Percentiles rank a stretch among this genome's conserved stretches.
These are phyloP conservation scores for Cryptosula pallasiana DNA, from an alignment of 2,888 invertebrate genomes.

Conservation along the genomic window DNA sequence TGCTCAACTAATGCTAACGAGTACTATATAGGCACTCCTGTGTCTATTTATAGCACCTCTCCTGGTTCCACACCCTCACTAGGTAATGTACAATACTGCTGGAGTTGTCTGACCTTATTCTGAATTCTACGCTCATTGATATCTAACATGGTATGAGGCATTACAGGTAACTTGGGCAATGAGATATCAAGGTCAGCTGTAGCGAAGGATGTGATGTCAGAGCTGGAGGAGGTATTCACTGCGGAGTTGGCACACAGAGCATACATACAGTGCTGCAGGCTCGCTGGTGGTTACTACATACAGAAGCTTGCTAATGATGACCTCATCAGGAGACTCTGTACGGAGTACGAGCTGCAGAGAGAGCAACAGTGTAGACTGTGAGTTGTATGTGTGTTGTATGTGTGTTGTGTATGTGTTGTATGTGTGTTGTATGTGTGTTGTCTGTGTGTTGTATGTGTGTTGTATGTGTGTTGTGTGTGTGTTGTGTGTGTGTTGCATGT, in stretches of 20 bases:
- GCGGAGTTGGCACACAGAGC: slow-evolving; percentile 77
- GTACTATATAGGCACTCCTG: slow-evolving; percentile 19
- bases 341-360: slow-evolving; percentile 36
- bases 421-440: too few species aligned
- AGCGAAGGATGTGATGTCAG: slow-evolving; percentile 56
- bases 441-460: too few species aligned
- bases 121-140: too few species aligned
- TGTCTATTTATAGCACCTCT: slow-evolving; percentile 23
- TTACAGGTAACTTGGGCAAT: background rate
- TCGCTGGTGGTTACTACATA: slow-evolving; percentile 55
- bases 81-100: too few species aligned
- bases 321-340: slow-evolving; percentile 71
- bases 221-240: slow-evolving; percentile 75
- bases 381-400: too few species aligned
- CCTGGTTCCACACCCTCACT: too few species aligned
- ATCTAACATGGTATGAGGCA: too few species aligned
- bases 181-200: background rate
- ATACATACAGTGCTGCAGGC: slow-evolving; percentile 60
- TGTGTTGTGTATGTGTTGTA: too few species aligned
- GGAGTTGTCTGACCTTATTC: too few species aligned
- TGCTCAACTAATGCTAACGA: background rate
- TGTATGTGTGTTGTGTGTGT: too few species aligned
- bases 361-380: background rate
- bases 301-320: slow-evolving; percentile 63
- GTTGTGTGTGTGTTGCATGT: too few species aligned